Base-by-base conservation (phyloP, 2,888 invertebrate species). In the Microchrysa polita region DNA sequence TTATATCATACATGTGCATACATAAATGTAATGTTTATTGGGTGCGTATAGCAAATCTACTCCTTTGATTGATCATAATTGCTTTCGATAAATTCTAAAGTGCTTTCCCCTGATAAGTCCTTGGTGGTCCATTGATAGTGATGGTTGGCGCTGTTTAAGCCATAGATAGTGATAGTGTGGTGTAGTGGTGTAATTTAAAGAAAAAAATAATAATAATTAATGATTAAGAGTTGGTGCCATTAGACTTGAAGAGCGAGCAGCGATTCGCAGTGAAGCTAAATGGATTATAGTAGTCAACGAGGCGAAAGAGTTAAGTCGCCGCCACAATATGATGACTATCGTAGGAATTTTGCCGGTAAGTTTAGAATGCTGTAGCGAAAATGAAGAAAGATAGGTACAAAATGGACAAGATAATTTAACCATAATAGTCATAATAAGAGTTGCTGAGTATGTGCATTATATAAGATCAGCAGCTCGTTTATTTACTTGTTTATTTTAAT, bases 321-420 rank as follows among this genome's bases (percentile, higher is more conserved):
- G 65, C 69, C 73, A 71, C 48, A 74, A 77, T 80, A 80, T 72
- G 80, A 80, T 73, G 79, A 79, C 12, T 80, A 79, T 65, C 78
- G 80, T n/a, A 77, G 76, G 16, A 78, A 77, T 74, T 80, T 80
- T 77, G 79, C 79, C 74, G 78, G 80, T 80, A 67, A 80, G 79
- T 63, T 10, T 34, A 12, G 27, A 22, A 5, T n/a, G n/a, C n/a
- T n/a, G n/a, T n/a, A n/a, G n/a, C n/a, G n/a, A n/a, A n/a, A n/a
- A n/a, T n/a, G n/a, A n/a, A n/a, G n/a, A n/a, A n/a, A n/a, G n/a
- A n/a, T n/a, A n/a, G n/a, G n/a, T n/a, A n/a, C n/a, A n/a, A n/a
- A n/a, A n/a, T n/a, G n/a, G n/a, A n/a, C n/a, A n/a, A n/a, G n/a
- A n/a, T n/a, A n/a, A n/a, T n/a, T n/a, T n/a, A n/a, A n/a, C n/a